Evolutionary conservation across 1,140 invertebrate species (phyloP).

Genomic region (Wiebesia pumilae): DNA sequence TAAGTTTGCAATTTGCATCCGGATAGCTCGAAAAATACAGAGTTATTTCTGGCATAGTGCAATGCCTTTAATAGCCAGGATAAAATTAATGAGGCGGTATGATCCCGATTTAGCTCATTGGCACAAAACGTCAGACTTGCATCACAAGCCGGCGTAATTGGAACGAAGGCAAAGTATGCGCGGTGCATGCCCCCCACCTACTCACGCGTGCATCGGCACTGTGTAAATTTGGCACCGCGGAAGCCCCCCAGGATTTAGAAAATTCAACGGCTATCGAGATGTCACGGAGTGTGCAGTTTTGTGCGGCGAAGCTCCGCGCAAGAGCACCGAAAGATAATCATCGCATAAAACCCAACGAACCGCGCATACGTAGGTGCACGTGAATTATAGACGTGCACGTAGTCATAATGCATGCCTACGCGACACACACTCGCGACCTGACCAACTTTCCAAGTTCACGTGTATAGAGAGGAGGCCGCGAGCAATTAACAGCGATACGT

Average conservation of each 20-base stretch:
- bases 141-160: slow-evolving; percentile 24
- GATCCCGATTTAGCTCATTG: slow-evolving; percentile 25
- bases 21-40: background rate
- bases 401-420: background rate
- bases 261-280: background rate
- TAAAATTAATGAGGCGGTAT: slow-evolving; percentile 16
- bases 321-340: slow-evolving; percentile 56
- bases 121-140: slow-evolving; percentile 18
- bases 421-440: slow-evolving; percentile 20
- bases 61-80: background rate
- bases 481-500: slow-evolving; percentile 3
- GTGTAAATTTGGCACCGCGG: slow-evolving; percentile 11
- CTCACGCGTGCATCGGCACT: background rate
- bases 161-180: background rate
- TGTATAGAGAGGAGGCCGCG: background rate
- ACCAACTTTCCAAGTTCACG: slow-evolving; percentile 39
- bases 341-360: slow-evolving; percentile 35
- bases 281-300: background rate
- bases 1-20: background rate
- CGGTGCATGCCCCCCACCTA: background rate
- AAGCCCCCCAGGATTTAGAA: background rate
- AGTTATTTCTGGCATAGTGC: background rate
- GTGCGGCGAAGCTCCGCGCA: background rate
- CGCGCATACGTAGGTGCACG: background rate
- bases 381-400: slow-evolving; percentile 6